Evolutionary conservation across 1,140 invertebrate species (phyloP).

Genomic region (Drosophila quadrilineata): DNA sequence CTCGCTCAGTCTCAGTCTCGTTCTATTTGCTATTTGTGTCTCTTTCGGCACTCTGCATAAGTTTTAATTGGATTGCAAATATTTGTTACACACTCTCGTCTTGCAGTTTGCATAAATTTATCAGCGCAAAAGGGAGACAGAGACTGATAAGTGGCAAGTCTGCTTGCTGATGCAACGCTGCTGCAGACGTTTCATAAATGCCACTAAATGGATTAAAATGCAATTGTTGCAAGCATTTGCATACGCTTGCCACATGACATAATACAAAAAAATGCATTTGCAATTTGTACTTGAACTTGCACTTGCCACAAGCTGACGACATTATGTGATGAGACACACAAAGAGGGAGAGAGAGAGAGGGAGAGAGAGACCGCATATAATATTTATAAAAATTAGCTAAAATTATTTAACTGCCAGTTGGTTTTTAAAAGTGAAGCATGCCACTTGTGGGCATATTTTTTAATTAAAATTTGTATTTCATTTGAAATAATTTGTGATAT

Average conservation of each 20-base stretch:
- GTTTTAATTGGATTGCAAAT: conserved; percentile 64
- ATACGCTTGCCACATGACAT: conserved; percentile 32
- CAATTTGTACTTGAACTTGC: conserved; percentile 67
- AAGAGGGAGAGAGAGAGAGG: background rate
- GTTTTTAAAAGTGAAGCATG: too few species aligned
- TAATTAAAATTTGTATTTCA: too few species aligned
- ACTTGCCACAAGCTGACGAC: conserved; percentile 41
- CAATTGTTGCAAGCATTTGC: conserved; percentile 7
- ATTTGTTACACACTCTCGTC: conserved; percentile 27
- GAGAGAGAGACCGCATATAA: too few species aligned
- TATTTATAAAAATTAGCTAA: background rate
- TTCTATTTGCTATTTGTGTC: too few species aligned
- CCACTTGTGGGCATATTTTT: too few species aligned
- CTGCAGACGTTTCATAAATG: conserved; percentile 19
- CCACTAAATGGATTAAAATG: conserved; percentile 43
- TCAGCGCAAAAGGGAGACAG: conserved; percentile 21
- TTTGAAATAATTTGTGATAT: too few species aligned
- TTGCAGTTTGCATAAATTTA: conserved; percentile 49
- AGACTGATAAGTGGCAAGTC: background rate
- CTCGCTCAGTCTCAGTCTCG: too few species aligned
- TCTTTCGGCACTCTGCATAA: background rate
- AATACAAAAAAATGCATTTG: conserved; percentile 21
- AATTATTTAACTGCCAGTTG: background rate
- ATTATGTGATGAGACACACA: too few species aligned
- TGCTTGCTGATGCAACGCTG: conserved; percentile 14